Conservation (phyloP, 2,888 invertebrate genomes). For the Cyaniris semiargus region DNA sequence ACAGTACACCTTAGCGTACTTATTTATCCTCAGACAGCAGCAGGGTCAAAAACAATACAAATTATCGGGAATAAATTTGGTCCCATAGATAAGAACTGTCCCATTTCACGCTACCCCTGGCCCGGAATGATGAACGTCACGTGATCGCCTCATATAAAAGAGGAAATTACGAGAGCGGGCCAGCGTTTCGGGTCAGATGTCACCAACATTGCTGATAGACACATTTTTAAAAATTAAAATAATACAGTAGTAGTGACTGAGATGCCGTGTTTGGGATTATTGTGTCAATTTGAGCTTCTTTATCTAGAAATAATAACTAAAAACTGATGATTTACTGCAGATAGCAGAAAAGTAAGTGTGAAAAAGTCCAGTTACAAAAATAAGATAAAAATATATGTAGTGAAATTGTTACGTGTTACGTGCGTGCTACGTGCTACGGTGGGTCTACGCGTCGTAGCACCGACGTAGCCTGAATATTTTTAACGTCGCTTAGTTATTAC, state of each 20-base stretch:
- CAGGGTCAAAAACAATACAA: not conserved
- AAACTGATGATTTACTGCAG: too few relatives aligned
- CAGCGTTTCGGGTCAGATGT: constrained; percentile 46
- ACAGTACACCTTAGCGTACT: not conserved
- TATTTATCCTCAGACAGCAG: not conserved
- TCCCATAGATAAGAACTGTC: not conserved
- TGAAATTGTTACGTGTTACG: not conserved
- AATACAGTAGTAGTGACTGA: too few relatives aligned
- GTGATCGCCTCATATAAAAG: constrained; percentile 46
- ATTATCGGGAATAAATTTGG: not conserved
- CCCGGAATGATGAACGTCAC: constrained; percentile 35
- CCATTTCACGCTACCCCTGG: not conserved
- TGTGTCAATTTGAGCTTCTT: too few relatives aligned
- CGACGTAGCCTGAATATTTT: not conserved
- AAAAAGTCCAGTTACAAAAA: not conserved
- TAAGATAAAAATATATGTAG: not conserved
- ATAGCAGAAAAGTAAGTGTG: too few relatives aligned
- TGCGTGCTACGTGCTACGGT: not conserved
- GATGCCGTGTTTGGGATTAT: too few relatives aligned
- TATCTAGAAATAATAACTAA: too few relatives aligned
- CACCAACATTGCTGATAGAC: constrained; percentile 42
- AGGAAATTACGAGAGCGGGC: constrained; percentile 56
- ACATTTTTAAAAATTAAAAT: not conserved
- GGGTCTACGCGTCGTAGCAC: not conserved
- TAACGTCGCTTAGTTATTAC: not conserved